Percentiles rank a stretch among this genome's conserved stretches.
These are phyloP conservation scores for Drosophila parvula DNA, from an alignment of 1,140 invertebrate species.

Conservation along the genomic window DNA sequence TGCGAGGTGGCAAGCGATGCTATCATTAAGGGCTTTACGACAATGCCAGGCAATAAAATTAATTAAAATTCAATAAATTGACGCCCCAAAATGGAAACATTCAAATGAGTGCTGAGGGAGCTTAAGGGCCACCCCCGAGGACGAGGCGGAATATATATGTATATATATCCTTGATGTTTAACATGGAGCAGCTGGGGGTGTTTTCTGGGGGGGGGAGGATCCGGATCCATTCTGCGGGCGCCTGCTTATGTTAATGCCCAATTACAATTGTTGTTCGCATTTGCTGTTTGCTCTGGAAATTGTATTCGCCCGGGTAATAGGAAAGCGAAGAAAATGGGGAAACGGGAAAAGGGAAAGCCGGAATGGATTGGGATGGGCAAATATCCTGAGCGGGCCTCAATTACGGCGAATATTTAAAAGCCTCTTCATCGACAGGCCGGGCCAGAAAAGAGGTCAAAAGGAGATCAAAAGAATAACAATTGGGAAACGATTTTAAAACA, in stretches of 20 bases:
- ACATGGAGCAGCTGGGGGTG: constrained; percentile 7
- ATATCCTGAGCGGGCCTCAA: constrained; percentile 21
- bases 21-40: constrained; percentile 72
- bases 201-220: neutral
- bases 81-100: constrained; percentile 62
- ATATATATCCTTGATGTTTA: constrained; percentile 44
- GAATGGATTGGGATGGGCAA: constrained; percentile 4
- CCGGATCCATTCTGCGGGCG: constrained; percentile 31
- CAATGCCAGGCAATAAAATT: constrained; percentile 74
- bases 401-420: constrained; percentile 18
- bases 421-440: constrained; percentile 1
- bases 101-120: constrained; percentile 31
- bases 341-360: neutral
- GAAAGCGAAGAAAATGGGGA: neutral
- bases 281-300: constrained; percentile 70
- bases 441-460: constrained; percentile 10
- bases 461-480: constrained; percentile 24
- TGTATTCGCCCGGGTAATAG: constrained; percentile 46
- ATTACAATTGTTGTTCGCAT: constrained; percentile 78
- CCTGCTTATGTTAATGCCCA: constrained; percentile 80
- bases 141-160: neutral
- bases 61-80: constrained; percentile 83
- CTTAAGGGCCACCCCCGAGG: neutral
- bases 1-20: constrained; percentile 30
- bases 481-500: constrained; percentile 1